Conservation (phyloP, 1,140 invertebrate genomes). For the Trachelipus rathkii region DNA sequence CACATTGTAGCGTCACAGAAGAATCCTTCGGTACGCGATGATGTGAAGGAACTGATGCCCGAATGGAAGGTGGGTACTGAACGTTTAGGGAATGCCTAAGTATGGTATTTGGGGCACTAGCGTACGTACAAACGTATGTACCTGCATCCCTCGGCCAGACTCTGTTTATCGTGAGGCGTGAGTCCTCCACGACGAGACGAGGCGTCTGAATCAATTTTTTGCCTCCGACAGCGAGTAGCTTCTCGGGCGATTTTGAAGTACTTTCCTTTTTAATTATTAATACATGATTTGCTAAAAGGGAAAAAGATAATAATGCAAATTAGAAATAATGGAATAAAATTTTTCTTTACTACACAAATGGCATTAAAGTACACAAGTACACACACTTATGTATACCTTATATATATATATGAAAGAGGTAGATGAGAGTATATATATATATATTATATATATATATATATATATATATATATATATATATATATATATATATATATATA, state of each 20-base stretch:
- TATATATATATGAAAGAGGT: too few relatives aligned
- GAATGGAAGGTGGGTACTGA: conserved; percentile 26
- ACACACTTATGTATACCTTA: too few relatives aligned
- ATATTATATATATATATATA: too few relatives aligned
- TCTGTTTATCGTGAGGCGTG: not conserved
- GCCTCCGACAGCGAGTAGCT: not conserved
- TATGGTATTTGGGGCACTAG: conserved; percentile 19
- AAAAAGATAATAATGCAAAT: not conserved
- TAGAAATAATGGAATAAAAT: too few relatives aligned
- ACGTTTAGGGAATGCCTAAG: conserved; percentile 24
- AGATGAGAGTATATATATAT: too few relatives aligned
- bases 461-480: too few relatives aligned
- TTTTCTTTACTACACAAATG: too few relatives aligned
- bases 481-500: too few relatives aligned
- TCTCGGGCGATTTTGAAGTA: not conserved
- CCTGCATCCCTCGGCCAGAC: not conserved
- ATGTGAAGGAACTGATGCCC: conserved; percentile 16
- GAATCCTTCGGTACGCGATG: conserved; percentile 24
- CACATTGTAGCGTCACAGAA: conserved; percentile 73
- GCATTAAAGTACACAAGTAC: too few relatives aligned
- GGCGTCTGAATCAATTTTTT: conserved; percentile 1
- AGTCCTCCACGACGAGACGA: not conserved
- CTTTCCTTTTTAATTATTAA: not conserved
- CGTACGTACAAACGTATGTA: not conserved
- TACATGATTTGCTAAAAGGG: not conserved